These are phyloP conservation scores for Amazona finschi DNA, from an alignment of 2,797 vertebrate species.

Conservation along the genomic window DNA sequence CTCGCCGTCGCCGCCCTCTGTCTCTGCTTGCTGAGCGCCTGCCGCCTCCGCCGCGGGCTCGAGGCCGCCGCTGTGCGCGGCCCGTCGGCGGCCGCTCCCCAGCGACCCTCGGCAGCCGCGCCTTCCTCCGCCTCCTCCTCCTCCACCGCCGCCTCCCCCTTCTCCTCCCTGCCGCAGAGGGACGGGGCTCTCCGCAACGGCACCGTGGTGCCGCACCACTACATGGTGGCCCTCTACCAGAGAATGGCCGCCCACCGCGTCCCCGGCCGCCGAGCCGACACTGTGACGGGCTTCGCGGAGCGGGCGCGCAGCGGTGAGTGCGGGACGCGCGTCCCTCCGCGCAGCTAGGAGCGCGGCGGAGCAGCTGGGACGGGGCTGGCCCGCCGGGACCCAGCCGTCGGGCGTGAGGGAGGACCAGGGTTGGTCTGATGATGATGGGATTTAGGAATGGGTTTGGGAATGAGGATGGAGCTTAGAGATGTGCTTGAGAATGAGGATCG, in stretches of 20 bases:
- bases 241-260: constrained; percentile 58
- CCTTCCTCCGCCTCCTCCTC: constrained; percentile 35
- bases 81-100: constrained; percentile 6
- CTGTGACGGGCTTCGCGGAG: constrained; percentile 84
- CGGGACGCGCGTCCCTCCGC: not conserved
- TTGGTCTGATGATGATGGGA: not conserved
- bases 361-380: not conserved
- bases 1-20: constrained; percentile 77
- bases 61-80: constrained; percentile 70
- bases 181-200: constrained; percentile 61
- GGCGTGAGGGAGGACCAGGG: not conserved
- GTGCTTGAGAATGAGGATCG: not conserved
- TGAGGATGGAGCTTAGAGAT: not conserved
- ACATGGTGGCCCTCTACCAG: constrained; percentile 81
- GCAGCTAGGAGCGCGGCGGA: not conserved
- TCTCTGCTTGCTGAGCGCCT: constrained; percentile 80
- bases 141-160: constrained; percentile 8
- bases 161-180: constrained; percentile 19
- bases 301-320: constrained; percentile 78
- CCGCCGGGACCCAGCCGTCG: not conserved
- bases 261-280: constrained; percentile 73
- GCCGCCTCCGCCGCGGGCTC: constrained; percentile 78
- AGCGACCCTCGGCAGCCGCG: constrained; percentile 24
- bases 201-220: constrained; percentile 72
- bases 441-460: not conserved